Evolutionary conservation across 2,797 vertebrate genomes (phyloP).

Genomic region (Microcaecilia unicolor): DNA sequence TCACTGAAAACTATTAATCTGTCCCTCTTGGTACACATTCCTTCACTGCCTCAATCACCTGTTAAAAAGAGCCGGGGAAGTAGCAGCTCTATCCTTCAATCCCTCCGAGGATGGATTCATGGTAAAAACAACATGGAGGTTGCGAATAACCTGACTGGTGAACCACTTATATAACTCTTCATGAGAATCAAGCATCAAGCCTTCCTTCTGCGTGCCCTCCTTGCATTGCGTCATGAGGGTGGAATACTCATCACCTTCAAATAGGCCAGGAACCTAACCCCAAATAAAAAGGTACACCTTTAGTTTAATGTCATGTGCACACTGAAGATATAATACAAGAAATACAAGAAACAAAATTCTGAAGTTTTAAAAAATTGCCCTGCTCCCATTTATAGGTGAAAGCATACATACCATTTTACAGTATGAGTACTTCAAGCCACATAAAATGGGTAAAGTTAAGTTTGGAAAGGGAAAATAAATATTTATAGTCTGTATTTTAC

Average conservation of each 20-base stretch:
- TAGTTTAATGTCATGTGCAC: too few relatives aligned
- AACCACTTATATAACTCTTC: conserved; percentile 98
- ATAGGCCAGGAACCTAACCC: conserved; percentile 87
- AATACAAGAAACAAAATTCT: too few relatives aligned
- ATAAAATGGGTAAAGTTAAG: too few relatives aligned
- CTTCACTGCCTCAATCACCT: conserved; percentile 53
- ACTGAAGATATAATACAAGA: too few relatives aligned
- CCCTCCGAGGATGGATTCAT: conserved; percentile 98
- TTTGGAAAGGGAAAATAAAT: too few relatives aligned
- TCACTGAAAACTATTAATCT: too few relatives aligned
- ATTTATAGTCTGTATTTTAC: too few relatives aligned
- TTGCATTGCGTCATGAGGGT: conserved; percentile 98
- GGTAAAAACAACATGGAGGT: conserved; percentile 97
- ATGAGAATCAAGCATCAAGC: conserved; percentile 94
- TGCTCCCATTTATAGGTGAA: too few relatives aligned
- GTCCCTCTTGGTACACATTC: too few relatives aligned
- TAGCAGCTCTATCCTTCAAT: conserved; percentile 93
- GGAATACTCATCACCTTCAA: conserved; percentile 95
- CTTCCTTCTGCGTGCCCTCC: conserved; percentile 96
- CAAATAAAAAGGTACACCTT: neutral
- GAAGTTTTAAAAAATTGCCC: too few relatives aligned
- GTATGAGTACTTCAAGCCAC: too few relatives aligned
- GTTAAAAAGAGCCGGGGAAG: conserved; percentile 95
- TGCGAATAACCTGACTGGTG: conserved; percentile 96
- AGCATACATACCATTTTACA: too few relatives aligned